Evolutionary conservation across 1,140 invertebrate genomes (phyloP), one percentile per base, ranked within the genome.

Genomic region (Argopecten irradians): DNA sequence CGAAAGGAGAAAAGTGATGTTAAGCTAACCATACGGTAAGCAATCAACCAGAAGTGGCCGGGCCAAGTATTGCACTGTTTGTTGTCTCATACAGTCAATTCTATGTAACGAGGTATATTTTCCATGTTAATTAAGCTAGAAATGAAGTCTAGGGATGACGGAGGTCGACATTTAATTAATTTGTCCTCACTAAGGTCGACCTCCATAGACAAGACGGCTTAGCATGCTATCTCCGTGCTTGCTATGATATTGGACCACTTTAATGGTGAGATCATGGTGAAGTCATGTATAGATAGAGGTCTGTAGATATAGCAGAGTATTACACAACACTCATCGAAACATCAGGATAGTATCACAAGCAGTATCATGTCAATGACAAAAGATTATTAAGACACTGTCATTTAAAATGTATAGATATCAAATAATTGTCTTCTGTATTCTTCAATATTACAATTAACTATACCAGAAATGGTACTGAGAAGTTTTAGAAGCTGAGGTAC

Each of bases 71-170:
- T 28, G n/a, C 1, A 11, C 11, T 71, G n/a, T 71, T 71, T 71
- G 55, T 28, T 71, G 55, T 22, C 55, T 71, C n/a, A 71, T 71
- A 71, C 55, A 71, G 55, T 71, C 43, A 46, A 46, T 46, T 46
- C 55, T 71, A 7, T 71, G 55, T 71, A 71, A 71, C 55, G 55
- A 71, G 55, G 55, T 71, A 71, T 71, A 71, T 71, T 71, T 71
- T 71, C 55, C 55, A 71, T 71, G 55, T 71, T 71, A 71, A 71
- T 71, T 71, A 71, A 71, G 55, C 55, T 71, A 71, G 55, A 71
- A 71, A 71, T 71, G 55, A 71, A 71, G 55, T 71, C 55, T 71
- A 28, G 22, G 55, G 55, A 71, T 71, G 55, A 71, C 55, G n/a
- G 55, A 71, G 55, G 55, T 22, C 28, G 55, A 71, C 55, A 71